Percentiles rank a stretch among this genome's conserved stretches.
phyloP scores from a whole-genome alignment of 53 echinoderm and acorn worm species.

The Actinopyga echinites region DNA sequence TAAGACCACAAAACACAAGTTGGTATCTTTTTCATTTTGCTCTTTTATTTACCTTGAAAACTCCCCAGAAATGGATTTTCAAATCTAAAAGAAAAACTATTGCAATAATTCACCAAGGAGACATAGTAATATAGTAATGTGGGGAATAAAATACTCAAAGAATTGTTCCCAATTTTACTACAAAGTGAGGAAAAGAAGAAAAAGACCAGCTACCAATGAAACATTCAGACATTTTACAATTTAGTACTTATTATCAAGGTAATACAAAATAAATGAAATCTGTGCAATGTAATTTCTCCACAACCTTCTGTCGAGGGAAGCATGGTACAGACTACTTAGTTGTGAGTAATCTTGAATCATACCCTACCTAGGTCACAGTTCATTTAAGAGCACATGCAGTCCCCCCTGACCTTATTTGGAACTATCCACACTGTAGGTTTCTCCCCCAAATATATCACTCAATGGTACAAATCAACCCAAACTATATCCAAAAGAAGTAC shows the following conservation, averaged over 20 bases:
- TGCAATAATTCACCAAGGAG: conserved; percentile 12
- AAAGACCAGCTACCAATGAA: not conserved
- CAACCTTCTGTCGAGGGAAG: too few species aligned
- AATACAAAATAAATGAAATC: not conserved
- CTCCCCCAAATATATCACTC: too few species aligned
- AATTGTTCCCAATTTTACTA: not conserved
- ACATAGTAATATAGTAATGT: not conserved
- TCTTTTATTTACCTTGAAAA: conserved; percentile 23
- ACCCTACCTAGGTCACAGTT: too few species aligned
- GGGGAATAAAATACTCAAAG: not conserved
- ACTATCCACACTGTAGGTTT: too few species aligned
- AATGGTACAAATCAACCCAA: too few species aligned
- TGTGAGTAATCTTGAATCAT: too few species aligned
- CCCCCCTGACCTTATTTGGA: too few species aligned
- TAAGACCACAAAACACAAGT: too few species aligned
- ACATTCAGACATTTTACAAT: not conserved
- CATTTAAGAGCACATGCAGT: too few species aligned
- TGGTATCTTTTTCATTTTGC: not conserved
- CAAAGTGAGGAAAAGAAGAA: not conserved
- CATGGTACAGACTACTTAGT: too few species aligned
- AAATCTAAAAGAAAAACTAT: conserved; percentile 20
- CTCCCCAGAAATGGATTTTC: conserved; percentile 4
- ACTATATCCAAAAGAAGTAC: too few species aligned
- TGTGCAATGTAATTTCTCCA: too few species aligned
- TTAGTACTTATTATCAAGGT: conserved; percentile 2